Percentiles rank a stretch among this genome's conserved stretches.
These are phyloP conservation scores for Tiphia femorata DNA, from an alignment of 2,888 invertebrate genomes.

Conservation along the genomic window DNA sequence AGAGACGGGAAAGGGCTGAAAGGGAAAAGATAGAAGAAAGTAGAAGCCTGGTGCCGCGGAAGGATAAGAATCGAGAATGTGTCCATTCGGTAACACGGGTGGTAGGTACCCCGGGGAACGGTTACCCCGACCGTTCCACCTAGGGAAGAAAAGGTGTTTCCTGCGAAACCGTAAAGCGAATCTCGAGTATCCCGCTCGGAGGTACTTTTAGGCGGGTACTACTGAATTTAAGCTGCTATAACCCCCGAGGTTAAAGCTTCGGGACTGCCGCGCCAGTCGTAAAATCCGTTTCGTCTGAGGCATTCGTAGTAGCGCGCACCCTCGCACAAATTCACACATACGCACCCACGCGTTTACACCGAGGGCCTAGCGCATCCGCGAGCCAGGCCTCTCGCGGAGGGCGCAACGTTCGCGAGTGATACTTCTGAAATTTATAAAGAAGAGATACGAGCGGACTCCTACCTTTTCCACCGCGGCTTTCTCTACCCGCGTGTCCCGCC, in stretches of 20 bases:
- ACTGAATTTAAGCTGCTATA: slow-evolving; percentile 44
- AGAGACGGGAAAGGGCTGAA: too few relatives aligned
- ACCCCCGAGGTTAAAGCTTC: slow-evolving; percentile 35
- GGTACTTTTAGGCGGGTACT: slow-evolving; percentile 39
- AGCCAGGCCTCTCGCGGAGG: neutral
- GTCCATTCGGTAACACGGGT: slow-evolving; percentile 29
- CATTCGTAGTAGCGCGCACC: neutral
- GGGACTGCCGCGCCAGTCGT: slow-evolving; percentile 27
- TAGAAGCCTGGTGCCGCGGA: too few relatives aligned
- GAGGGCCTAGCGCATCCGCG: neutral
- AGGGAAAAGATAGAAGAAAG: too few relatives aligned
- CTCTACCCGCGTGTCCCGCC: neutral
- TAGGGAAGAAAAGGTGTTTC: slow-evolving; percentile 37
- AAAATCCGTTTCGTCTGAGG: slow-evolving; percentile 40
- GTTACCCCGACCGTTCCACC: slow-evolving; percentile 29
- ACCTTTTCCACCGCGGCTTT: neutral
- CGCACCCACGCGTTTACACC: neutral
- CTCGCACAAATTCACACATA: too few relatives aligned
- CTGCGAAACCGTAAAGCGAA: slow-evolving; percentile 43
- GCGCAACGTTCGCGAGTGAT: neutral
- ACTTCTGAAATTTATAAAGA: neutral
- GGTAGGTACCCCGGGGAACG: slow-evolving; percentile 28
- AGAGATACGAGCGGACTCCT: neutral
- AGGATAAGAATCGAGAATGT: slow-evolving; percentile 26
- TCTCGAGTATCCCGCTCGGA: slow-evolving; percentile 37